Evolutionary conservation across 1,140 invertebrate genomes (phyloP).

Genomic region (Brachionus angularis): DNA sequence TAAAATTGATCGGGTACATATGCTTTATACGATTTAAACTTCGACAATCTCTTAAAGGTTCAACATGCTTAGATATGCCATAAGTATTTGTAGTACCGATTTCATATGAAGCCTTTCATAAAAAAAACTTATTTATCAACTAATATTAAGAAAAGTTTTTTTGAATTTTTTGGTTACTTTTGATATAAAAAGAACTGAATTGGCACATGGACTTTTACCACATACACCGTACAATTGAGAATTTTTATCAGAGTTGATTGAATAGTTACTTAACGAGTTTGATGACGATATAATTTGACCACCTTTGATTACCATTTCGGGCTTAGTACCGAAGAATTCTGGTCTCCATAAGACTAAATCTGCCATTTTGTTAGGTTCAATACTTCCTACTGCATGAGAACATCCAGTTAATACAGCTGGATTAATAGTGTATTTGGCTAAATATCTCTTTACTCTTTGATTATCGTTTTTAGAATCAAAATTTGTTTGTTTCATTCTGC

Average conservation of each 20-base stretch:
- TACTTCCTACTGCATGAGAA: slow-evolving; percentile 51
- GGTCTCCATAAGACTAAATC: slow-evolving; percentile 57
- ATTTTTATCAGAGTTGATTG: slow-evolving; percentile 54
- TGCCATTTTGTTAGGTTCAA: slow-evolving; percentile 54
- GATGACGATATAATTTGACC: slow-evolving; percentile 57
- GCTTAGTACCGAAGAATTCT: slow-evolving; percentile 58
- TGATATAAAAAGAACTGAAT: slow-evolving; percentile 57
- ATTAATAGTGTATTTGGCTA: slow-evolving; percentile 59
- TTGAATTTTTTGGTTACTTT: slow-evolving; percentile 44
- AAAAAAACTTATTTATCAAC: slow-evolving; percentile 39
- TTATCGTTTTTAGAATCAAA: slow-evolving; percentile 53
- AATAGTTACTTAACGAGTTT: slow-evolving; percentile 51
- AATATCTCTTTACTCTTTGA: slow-evolving; percentile 52
- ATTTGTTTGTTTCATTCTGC: slow-evolving; percentile 55
- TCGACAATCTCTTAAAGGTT: slow-evolving; percentile 50
- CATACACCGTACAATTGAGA: slow-evolving; percentile 50
- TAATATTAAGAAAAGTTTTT: slow-evolving; percentile 47
- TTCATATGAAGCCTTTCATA: slow-evolving; percentile 45
- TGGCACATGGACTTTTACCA: slow-evolving; percentile 50
- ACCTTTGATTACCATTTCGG: slow-evolving; percentile 57
- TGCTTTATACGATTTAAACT: slow-evolving; percentile 47
- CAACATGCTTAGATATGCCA: slow-evolving; percentile 49
- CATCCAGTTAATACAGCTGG: slow-evolving; percentile 56
- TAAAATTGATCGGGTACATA: slow-evolving; percentile 24
- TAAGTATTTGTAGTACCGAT: slow-evolving; percentile 48